phyloP scores from a whole-genome alignment of 2,888 invertebrate genomes.

The Ischnus inquisitorius region DNA sequence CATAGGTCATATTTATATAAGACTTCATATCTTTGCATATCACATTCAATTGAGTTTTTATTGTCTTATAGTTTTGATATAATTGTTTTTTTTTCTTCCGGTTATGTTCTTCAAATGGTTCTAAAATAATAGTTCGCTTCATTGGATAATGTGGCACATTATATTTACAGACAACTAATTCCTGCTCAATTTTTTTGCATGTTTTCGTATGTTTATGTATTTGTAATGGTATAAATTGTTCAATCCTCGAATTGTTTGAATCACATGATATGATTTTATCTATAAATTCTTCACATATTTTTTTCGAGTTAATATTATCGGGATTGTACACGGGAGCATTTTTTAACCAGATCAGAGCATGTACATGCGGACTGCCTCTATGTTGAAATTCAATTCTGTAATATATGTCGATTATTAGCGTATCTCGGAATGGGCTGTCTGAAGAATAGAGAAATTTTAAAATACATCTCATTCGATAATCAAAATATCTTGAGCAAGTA shows the following conservation, averaged over 20 bases:
- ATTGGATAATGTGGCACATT: background rate
- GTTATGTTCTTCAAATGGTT: background rate
- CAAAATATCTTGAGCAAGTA: conserved; percentile 54
- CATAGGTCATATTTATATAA: conserved; percentile 42
- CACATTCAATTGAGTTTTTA: conserved; percentile 25
- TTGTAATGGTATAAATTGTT: conserved; percentile 40
- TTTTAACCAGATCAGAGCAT: conserved; percentile 64
- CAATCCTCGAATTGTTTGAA: conserved; percentile 45
- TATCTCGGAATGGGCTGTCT: background rate
- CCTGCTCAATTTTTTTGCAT: conserved; percentile 55
- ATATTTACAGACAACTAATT: conserved; percentile 32
- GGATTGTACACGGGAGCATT: conserved; percentile 52
- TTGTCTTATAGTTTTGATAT: conserved; percentile 11
- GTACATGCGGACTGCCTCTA: conserved; percentile 34
- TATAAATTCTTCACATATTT: conserved; percentile 37
- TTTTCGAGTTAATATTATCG: conserved; percentile 35
- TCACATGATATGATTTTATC: conserved; percentile 56
- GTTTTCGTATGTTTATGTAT: conserved; percentile 52
- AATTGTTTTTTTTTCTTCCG: conserved; percentile 3
- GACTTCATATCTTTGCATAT: conserved; percentile 17
- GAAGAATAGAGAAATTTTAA: background rate
- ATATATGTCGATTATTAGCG: background rate
- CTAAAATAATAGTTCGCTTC: background rate
- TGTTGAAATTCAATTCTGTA: conserved; percentile 15
- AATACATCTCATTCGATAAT: background rate